These are phyloP conservation scores for Tachysurus fulvidraco DNA, from an alignment of 2,113 vertebrate genomes.

Conservation along the genomic window DNA sequence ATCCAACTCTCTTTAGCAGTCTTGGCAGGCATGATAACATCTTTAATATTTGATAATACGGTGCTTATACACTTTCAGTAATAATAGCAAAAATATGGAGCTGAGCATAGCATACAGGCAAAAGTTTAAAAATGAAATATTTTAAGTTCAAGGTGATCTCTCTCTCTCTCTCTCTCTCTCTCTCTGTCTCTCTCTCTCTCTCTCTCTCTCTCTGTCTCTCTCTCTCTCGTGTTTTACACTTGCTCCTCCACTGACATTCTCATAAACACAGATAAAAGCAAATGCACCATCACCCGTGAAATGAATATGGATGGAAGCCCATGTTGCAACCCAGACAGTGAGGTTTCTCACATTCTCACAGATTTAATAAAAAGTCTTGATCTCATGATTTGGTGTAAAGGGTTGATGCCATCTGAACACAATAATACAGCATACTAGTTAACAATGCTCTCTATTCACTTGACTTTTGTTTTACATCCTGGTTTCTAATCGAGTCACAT, in stretches of 20 bases:
- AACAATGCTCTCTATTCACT: neutral
- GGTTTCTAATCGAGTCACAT: neutral
- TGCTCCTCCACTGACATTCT: slow-evolving; percentile 41
- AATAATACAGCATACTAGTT: neutral
- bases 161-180: slow-evolving; percentile 18
- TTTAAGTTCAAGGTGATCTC: slow-evolving; percentile 67
- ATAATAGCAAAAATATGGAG: slow-evolving; percentile 63
- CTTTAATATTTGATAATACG: slow-evolving; percentile 79
- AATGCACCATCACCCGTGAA: slow-evolving; percentile 34
- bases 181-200: slow-evolving; percentile 41
- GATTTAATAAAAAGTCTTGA: neutral
- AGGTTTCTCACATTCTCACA: slow-evolving; percentile 5
- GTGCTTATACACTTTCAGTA: slow-evolving; percentile 66
- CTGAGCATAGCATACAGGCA: slow-evolving; percentile 55
- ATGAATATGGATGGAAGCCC: slow-evolving; percentile 45
- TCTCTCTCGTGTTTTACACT: slow-evolving; percentile 48
- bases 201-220: slow-evolving; percentile 21
- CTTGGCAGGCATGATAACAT: slow-evolving; percentile 68
- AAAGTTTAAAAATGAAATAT: slow-evolving; percentile 59
- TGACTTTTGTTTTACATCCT: neutral
- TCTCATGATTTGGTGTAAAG: neutral
- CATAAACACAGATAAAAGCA: slow-evolving; percentile 34
- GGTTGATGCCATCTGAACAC: neutral
- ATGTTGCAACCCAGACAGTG: slow-evolving; percentile 20
- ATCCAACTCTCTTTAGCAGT: slow-evolving; percentile 49